A percentile compares a stretch with the other conserved stretches of the same genome.
Evolutionary conservation across 2,797 vertebrate genomes (phyloP).

Genomic region (Hemitrygon akajei): DNA sequence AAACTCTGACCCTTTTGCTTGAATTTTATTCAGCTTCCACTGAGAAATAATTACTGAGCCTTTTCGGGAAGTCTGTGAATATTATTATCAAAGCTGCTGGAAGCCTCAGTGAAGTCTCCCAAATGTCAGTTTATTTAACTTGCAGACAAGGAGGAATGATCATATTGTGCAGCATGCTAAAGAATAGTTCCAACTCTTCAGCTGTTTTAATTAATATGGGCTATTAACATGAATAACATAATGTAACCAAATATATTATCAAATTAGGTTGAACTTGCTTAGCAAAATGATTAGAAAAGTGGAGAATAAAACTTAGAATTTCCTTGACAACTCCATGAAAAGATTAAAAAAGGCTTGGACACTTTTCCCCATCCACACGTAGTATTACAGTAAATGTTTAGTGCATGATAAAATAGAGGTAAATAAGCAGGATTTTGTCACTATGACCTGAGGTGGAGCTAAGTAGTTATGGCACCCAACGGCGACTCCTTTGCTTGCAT

Average conservation of each 20-base stretch:
- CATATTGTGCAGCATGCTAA: neutral
- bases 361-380: neutral
- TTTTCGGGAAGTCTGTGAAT: neutral
- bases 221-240: constrained; percentile 4
- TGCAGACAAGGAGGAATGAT: constrained; percentile 25
- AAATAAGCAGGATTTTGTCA: neutral
- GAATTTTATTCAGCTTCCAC: neutral
- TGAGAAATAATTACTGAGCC: constrained; percentile 32
- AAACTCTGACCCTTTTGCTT: neutral
- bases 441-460: too few relatives aligned
- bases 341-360: neutral
- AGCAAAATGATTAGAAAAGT: neutral
- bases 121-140: constrained; percentile 35
- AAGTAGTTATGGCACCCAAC: too few relatives aligned
- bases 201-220: constrained; percentile 2
- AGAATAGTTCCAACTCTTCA: neutral
- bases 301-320: constrained; percentile 17
- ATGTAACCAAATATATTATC: neutral
- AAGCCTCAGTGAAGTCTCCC: constrained; percentile 23
- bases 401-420: neutral
- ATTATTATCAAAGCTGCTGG: constrained; percentile 3
- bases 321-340: neutral
- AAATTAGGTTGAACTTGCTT: neutral
- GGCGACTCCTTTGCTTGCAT: too few relatives aligned
- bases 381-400: neutral